These are phyloP conservation scores for Diabrotica virgifera DNA, from an alignment of 1,140 invertebrate genomes.

Conservation along the genomic window DNA sequence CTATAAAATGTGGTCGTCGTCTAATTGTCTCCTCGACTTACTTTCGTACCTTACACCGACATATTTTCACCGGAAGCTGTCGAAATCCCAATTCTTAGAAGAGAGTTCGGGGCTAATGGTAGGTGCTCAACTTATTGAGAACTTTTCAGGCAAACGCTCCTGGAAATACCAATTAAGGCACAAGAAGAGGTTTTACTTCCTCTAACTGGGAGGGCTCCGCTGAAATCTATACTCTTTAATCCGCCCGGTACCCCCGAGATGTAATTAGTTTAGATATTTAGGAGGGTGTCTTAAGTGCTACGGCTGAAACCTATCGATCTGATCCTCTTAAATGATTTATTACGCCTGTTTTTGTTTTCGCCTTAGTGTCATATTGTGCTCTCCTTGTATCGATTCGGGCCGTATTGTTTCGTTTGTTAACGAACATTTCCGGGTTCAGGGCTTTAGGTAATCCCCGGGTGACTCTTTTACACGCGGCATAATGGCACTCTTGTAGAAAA, in stretches of 20 bases:
- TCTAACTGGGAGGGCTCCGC: not conserved
- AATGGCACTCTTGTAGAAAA: too few species aligned
- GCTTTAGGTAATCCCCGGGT: not conserved
- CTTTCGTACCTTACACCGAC: too few species aligned
- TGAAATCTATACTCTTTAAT: conserved; percentile 16
- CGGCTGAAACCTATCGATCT: conserved; percentile 8
- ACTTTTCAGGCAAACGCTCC: conserved; percentile 6
- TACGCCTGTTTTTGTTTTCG: conserved; percentile 8
- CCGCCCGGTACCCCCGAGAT: conserved; percentile 2
- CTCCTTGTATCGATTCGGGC: not conserved
- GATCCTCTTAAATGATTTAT: conserved; percentile 13
- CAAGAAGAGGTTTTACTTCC: conserved; percentile 8
- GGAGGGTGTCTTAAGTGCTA: not conserved
- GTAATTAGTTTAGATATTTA: conserved; percentile 15
- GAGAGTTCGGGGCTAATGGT: not conserved
- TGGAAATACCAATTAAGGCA: conserved; percentile 10
- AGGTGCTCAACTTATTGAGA: conserved; percentile 10
- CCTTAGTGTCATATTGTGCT: not conserved
- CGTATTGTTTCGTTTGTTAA: not conserved
- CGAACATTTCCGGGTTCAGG: not conserved
- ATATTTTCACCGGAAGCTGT: too few species aligned
- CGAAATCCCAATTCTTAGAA: too few species aligned
- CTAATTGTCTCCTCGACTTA: too few species aligned
- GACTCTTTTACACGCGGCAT: not conserved
- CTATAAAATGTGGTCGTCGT: too few species aligned